Evolutionary conservation across 2,888 invertebrate species (phyloP).

Genomic region (Perithous albicinctus): DNA sequence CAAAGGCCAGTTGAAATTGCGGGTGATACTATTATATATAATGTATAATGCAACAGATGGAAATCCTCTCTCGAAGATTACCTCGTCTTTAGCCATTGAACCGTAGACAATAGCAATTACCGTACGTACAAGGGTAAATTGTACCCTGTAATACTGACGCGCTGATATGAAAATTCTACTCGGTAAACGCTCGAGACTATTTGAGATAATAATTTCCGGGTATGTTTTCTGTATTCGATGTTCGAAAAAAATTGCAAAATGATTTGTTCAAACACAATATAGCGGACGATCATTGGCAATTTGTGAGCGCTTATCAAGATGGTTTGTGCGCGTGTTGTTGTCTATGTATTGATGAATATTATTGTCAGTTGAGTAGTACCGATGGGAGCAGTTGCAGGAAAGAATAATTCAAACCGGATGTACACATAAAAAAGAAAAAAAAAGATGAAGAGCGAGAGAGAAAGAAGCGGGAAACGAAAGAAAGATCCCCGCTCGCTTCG

Average conservation of each 20-base stretch:
- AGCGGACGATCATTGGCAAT: too few relatives aligned
- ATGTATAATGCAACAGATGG: too few relatives aligned
- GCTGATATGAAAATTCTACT: neutral
- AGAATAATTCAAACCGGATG: constrained; percentile 14
- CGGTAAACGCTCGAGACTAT: too few relatives aligned
- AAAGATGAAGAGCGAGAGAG: neutral
- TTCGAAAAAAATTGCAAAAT: neutral
- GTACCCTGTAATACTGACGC: neutral
- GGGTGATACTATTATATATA: too few relatives aligned
- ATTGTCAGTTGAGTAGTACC: neutral
- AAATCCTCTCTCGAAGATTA: neutral
- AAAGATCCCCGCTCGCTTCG: constrained; percentile 11
- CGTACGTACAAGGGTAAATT: neutral
- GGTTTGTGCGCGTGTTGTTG: constrained; percentile 3
- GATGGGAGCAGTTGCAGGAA: neutral
- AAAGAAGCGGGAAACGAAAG: neutral
- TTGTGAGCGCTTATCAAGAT: too few relatives aligned
- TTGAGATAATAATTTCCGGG: constrained; percentile 1
- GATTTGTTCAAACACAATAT: neutral
- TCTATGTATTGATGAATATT: neutral
- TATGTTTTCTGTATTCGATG: neutral
- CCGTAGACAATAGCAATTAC: neutral
- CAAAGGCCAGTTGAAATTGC: too few relatives aligned
- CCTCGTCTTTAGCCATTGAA: neutral
- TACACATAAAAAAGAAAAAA: neutral